phyloP scores from a whole-genome alignment of 1,140 invertebrate species.

The Zaprionus camerounensis region DNA sequence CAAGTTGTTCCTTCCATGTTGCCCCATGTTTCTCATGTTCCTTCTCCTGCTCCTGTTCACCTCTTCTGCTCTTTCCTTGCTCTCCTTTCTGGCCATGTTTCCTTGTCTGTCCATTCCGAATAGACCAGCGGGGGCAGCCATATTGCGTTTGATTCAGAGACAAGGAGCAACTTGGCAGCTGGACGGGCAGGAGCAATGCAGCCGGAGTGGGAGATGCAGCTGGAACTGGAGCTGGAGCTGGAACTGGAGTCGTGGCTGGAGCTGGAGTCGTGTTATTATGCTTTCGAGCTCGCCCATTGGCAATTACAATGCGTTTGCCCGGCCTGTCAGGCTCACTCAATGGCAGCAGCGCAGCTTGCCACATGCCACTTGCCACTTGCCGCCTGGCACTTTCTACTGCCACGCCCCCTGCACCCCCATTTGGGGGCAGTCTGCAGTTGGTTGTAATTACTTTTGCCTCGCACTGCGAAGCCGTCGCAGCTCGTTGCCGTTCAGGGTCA shows the following conservation, averaged over 20 bases:
- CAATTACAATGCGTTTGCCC: slow-evolving; percentile 67
- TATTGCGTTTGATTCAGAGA: slow-evolving; percentile 39
- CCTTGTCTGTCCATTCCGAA: background rate
- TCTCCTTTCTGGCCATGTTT: background rate
- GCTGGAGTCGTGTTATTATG: slow-evolving; percentile 52
- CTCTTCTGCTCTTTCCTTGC: background rate
- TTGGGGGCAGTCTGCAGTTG: slow-evolving; percentile 52
- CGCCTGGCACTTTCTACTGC: slow-evolving; percentile 36
- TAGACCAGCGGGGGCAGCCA: slow-evolving; percentile 21
- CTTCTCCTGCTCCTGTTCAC: background rate
- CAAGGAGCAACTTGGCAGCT: slow-evolving; percentile 38
- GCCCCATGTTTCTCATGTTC: background rate
- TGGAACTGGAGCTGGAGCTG: slow-evolving; percentile 2
- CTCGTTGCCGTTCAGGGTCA: slow-evolving; percentile 6
- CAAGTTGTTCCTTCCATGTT: slow-evolving; percentile 25
- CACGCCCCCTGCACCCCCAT: slow-evolving; percentile 33
- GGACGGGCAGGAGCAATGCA: background rate
- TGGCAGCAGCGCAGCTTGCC: slow-evolving; percentile 21
- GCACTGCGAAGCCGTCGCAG: slow-evolving; percentile 18
- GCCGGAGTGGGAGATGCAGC: background rate
- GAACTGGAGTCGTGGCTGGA: background rate
- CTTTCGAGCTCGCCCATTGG: slow-evolving; percentile 44
- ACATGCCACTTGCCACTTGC: slow-evolving; percentile 13
- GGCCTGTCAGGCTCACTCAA: slow-evolving; percentile 59
- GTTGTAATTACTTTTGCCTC: slow-evolving; percentile 67